These are phyloP conservation scores for Cotesia glomerata DNA, from an alignment of 1,140 invertebrate genomes.

Conservation along the genomic window DNA sequence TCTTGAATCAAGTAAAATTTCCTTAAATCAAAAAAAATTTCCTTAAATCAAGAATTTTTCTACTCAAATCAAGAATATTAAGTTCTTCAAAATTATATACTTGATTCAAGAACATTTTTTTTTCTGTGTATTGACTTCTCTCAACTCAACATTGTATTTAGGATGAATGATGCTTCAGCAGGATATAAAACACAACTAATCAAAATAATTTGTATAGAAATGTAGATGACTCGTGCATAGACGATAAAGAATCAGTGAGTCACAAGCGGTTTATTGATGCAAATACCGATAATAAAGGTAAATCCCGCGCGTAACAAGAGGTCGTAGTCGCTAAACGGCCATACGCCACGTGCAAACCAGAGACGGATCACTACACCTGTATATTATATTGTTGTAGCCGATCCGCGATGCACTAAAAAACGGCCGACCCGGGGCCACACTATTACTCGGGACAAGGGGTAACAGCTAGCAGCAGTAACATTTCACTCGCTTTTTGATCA, in stretches of 20 bases:
- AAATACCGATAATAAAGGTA: slow-evolving; percentile 13
- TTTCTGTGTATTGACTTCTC: no score
- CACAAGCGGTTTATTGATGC: slow-evolving; percentile 26
- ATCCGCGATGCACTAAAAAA: background rate
- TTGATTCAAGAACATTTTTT: no score
- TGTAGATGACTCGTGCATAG: background rate
- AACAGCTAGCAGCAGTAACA: slow-evolving; percentile 9
- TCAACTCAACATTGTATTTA: no score
- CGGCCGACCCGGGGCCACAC: background rate
- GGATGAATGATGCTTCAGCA: background rate
- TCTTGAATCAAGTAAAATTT: no score
- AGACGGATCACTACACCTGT: background rate
- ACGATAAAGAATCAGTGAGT: slow-evolving; percentile 24
- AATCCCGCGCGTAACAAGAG: background rate
- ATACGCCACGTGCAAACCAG: slow-evolving; percentile 9
- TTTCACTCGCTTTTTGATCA: slow-evolving; percentile 54
- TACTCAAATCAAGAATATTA: no score
- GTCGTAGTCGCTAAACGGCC: slow-evolving; percentile 7
- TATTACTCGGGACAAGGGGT: background rate
- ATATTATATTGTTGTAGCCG: background rate
- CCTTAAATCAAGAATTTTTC: no score
- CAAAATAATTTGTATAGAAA: background rate
- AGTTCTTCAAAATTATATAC: no score
- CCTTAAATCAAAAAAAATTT: no score
- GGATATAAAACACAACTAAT: background rate